phyloP scores from a whole-genome alignment of 2,888 invertebrate species.

The Dryococelus australis region DNA sequence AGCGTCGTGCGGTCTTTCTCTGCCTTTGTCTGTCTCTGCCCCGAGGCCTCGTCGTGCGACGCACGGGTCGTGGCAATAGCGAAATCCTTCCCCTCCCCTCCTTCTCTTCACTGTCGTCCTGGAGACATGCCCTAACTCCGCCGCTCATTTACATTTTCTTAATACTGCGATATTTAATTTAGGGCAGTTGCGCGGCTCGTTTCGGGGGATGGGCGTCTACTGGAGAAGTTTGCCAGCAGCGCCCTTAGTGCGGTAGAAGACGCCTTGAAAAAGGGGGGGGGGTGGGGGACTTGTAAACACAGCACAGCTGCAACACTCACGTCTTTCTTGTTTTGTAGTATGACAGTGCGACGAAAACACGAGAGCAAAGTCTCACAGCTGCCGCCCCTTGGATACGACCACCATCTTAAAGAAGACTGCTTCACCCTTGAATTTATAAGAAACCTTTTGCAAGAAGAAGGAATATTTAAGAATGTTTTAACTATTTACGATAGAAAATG shows the following conservation, averaged over 20 bases:
- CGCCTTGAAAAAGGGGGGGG: neutral
- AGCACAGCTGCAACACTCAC: neutral
- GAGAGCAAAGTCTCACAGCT: too few species aligned
- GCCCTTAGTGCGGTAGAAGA: neutral
- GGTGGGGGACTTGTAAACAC: neutral
- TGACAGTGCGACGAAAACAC: too few species aligned
- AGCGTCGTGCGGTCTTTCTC: too few species aligned
- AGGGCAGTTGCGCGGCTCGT: neutral
- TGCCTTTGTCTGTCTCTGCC: too few species aligned
- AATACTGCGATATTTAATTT: slow-evolving; percentile 25
- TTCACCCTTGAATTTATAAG: too few species aligned
- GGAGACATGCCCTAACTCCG: neutral
- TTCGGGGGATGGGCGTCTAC: neutral
- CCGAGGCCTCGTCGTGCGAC: too few species aligned
- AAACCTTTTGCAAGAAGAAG: too few species aligned
- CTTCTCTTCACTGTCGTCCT: neutral
- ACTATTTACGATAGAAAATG: too few species aligned
- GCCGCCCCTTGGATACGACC: too few species aligned
- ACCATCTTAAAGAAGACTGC: too few species aligned
- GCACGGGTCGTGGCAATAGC: neutral
- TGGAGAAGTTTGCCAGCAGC: neutral
- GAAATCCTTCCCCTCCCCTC: neutral
- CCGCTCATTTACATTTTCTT: slow-evolving; percentile 25
- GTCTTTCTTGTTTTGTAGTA: neutral
- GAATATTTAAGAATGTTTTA: too few species aligned